Evolutionary conservation across 1,140 invertebrate genomes (phyloP), one percentile per base, ranked within the genome.

Genomic region (Neoseiulus cucumeris): DNA sequence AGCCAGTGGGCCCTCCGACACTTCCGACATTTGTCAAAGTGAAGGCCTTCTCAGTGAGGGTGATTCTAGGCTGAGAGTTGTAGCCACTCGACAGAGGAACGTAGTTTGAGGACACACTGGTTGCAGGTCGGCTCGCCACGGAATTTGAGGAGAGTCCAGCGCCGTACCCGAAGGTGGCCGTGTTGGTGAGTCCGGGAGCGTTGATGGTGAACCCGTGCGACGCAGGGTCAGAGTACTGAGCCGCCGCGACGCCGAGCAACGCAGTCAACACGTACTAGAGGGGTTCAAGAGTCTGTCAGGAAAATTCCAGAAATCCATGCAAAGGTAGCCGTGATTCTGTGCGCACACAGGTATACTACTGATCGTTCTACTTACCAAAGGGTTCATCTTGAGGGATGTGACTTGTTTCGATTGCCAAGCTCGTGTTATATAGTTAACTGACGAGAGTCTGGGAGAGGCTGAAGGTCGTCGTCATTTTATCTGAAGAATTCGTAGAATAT

Each of bases 171-270:
- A 59, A 59, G 25, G 51, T 59, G 4, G 51, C 51, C 12, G 51
- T 59, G 22, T 59, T 59, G 25, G 51, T 59, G 17, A 59, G 51
- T 29, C 51, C 51, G 22, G 51, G 51, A 6, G 51, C 51, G 22
- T 59, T 59, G 51, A 59, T 59, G 22, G 51, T 59, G 51, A 59
- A 59, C 22, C 51, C 51, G 22, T 59, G 51, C 4, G 51, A 59
- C 2, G 51, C 51, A 25, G 51, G 51, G 22, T 59, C 51, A 25
- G 51, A 59, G 22, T 59, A 59, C 22, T 59, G 51, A 25, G 51
- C 51, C 51, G 22, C 22, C 25, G 22, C 51, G 14, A 25, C 51
- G 22, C 51, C 51, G 22, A 20, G 14, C 51, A 59, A 29, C 33
- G 22, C 51, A 25, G 51, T 59, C 22, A 59, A 33, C 22, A 59